Conservation (phyloP, 2,797 vertebrate genomes). For the Cirrhinus molitorella region DNA sequence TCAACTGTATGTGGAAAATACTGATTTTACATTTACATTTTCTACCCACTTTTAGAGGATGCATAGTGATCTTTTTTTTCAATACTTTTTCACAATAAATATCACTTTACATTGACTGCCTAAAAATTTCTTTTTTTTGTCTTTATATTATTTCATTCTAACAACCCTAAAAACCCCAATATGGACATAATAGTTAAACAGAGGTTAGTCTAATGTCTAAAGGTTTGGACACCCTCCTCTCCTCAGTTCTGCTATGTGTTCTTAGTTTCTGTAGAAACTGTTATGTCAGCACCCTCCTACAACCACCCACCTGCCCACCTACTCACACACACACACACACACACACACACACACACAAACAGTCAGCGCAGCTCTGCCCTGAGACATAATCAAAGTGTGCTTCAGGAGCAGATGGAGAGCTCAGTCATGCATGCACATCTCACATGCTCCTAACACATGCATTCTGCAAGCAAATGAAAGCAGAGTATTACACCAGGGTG, state of each 20-base stretch:
- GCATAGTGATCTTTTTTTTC: neutral
- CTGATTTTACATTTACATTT: neutral
- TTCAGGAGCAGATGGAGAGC: conserved; percentile 73
- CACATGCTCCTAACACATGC: conserved; percentile 64
- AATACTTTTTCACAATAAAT: neutral
- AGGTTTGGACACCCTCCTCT: neutral
- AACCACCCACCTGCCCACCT: conserved; percentile 18
- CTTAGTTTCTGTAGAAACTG: conserved; percentile 25
- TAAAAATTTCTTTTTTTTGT: neutral
- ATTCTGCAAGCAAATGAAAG: conserved; percentile 2
- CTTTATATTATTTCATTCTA: neutral
- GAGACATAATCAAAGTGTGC: conserved; percentile 42
- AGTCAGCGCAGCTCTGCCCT: conserved; percentile 7
- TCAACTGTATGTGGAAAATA: neutral
- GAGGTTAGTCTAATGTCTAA: neutral
- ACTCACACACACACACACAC: neutral
- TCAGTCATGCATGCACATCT: conserved; percentile 67
- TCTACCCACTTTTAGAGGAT: neutral
- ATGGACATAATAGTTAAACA: neutral
- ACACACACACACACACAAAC: conserved; percentile 11
- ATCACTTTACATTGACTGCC: neutral
- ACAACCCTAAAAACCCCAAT: neutral
- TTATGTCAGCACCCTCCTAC: conserved; percentile 36
- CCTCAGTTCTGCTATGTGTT: neutral
- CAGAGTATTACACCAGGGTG: neutral